Percentiles rank a stretch among this genome's conserved stretches.
These are phyloP conservation scores for Minunthozetes semirufus DNA, from an alignment of 2,888 invertebrate species.

Conservation along the genomic window DNA sequence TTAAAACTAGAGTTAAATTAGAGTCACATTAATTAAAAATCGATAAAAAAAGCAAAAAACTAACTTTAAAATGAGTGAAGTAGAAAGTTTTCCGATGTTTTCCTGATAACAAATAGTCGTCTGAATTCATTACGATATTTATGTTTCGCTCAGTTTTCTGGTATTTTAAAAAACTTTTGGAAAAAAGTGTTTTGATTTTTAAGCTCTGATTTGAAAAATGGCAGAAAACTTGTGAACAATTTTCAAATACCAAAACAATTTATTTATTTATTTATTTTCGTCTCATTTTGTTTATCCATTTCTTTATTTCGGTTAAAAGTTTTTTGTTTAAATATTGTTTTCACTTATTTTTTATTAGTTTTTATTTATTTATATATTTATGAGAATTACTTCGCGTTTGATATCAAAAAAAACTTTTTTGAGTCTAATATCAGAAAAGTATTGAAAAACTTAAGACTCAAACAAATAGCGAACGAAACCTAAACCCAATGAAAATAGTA, in stretches of 20 bases:
- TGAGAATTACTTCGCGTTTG: background rate
- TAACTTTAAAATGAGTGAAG: too few species aligned
- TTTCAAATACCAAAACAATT: background rate
- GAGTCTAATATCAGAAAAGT: background rate
- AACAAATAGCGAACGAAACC: background rate
- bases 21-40: background rate
- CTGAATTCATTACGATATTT: background rate
- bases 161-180: background rate
- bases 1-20: background rate
- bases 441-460: background rate
- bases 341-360: background rate
- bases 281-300: background rate
- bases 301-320: background rate
- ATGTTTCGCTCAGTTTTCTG: background rate
- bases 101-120: background rate
- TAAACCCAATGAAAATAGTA: background rate
- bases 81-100: too few species aligned
- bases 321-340: background rate
- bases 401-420: background rate
- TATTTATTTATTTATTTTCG: constrained; percentile 5
- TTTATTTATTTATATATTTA: constrained; percentile 14
- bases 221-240: constrained; percentile 3
- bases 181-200: background rate
- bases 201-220: constrained; percentile 6
- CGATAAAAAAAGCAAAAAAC: background rate